These are phyloP conservation scores for Gorsachius goisagi DNA, from an alignment of 2,113 vertebrate species.

Conservation along the genomic window DNA sequence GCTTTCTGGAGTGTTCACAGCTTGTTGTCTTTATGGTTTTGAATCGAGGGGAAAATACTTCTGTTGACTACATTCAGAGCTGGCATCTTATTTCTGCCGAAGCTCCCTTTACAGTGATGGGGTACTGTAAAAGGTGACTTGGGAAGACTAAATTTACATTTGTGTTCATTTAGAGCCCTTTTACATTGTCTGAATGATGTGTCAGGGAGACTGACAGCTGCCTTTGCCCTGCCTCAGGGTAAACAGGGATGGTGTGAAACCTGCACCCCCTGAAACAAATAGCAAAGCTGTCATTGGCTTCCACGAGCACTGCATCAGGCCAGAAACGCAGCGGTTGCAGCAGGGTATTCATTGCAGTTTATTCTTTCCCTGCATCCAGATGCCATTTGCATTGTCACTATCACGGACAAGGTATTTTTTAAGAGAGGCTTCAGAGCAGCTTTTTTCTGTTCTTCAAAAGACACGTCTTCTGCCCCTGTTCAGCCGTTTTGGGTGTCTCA, in stretches of 20 bases:
- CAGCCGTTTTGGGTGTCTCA: rapidly evolving
- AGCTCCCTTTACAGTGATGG: not conserved
- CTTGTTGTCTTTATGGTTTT: not conserved
- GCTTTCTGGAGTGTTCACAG: not conserved
- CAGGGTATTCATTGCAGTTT: not conserved
- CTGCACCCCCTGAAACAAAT: not conserved
- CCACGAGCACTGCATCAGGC: not conserved
- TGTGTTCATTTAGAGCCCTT: not conserved
- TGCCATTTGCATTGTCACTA: not conserved
- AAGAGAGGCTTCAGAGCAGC: not conserved
- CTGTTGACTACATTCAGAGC: not conserved
- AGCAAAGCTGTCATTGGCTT: not conserved
- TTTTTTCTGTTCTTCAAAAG: not conserved
- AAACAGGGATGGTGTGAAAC: not conserved
- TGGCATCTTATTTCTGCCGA: not conserved
- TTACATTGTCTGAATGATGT: not conserved
- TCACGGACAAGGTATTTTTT: not conserved
- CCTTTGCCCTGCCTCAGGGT: not conserved
- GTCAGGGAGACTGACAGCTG: not conserved
- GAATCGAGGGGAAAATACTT: not conserved
- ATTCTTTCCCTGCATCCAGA: not conserved
- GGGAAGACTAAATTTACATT: not conserved
- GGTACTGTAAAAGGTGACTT: not conserved
- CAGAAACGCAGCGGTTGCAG: not conserved
- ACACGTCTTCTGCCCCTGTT: not conserved